phyloP scores from a whole-genome alignment of 2,797 vertebrate species.

The Remorina albescens region DNA sequence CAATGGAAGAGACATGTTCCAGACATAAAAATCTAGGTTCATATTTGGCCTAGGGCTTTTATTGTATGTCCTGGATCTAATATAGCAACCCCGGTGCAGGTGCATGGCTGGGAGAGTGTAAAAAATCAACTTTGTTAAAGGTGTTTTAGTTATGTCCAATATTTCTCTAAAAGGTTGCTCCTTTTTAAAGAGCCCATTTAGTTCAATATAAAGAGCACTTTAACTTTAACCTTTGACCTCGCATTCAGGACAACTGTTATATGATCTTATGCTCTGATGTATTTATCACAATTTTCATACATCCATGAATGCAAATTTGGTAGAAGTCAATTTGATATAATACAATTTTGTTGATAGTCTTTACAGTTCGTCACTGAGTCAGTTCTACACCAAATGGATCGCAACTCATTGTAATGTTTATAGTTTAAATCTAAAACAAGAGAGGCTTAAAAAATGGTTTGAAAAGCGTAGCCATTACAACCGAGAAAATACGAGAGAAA shows the following conservation, averaged over 20 bases:
- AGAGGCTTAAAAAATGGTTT: not conserved
- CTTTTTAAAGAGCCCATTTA: conserved; percentile 19
- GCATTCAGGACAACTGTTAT: not conserved
- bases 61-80: conserved; percentile 73
- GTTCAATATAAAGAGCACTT: conserved; percentile 6
- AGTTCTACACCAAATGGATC: not conserved
- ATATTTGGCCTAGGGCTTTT: conserved; percentile 60
- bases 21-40: conserved; percentile 68
- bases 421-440: not conserved
- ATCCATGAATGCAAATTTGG: not conserved
- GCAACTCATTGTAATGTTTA: not conserved
- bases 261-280: not conserved
- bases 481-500: not conserved
- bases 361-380: not conserved
- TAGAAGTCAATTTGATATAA: not conserved
- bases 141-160: conserved; percentile 10
- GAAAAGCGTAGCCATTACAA: not conserved
- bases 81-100: conserved; percentile 31
- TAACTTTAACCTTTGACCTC: conserved; percentile 46
- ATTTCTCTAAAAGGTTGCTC: not conserved
- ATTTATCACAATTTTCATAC: not conserved
- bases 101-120: conserved; percentile 17
- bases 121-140: not conserved
- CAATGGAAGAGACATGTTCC: conserved; percentile 47
- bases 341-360: not conserved